Percentiles rank a stretch among this genome's conserved stretches.
phyloP scores from a whole-genome alignment of 1,140 invertebrate genomes.

The Andrena cerasifolii region DNA sequence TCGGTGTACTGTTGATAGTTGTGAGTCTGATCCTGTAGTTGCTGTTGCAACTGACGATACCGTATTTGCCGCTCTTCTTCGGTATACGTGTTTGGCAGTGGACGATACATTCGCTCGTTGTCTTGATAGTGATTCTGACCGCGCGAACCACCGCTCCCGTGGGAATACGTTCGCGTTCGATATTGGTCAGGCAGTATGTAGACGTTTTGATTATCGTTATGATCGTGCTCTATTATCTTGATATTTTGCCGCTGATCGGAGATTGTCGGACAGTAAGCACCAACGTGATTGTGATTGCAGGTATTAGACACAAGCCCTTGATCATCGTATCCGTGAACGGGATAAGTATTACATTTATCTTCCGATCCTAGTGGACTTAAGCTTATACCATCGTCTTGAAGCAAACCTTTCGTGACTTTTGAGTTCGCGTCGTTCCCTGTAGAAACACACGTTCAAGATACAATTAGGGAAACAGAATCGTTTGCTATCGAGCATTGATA shows the following conservation, averaged over 20 bases:
- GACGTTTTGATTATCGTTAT: constrained; percentile 78
- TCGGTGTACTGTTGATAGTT: constrained; percentile 59
- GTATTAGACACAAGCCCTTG: constrained; percentile 39
- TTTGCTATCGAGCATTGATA: constrained; percentile 1
- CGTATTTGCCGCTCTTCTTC: constrained; percentile 75
- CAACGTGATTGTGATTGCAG: constrained; percentile 67
- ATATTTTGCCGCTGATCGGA: constrained; percentile 66
- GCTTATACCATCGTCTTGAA: constrained; percentile 76
- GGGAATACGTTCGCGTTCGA: constrained; percentile 76
- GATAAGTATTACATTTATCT: constrained; percentile 70
- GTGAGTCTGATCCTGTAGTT: constrained; percentile 47
- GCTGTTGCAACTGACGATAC: constrained; percentile 67
- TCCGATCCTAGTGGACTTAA: constrained; percentile 75
- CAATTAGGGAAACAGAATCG: constrained; percentile 10
- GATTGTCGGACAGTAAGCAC: constrained; percentile 63
- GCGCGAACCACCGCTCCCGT: constrained; percentile 67
- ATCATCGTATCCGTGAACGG: constrained; percentile 65
- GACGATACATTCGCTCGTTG: constrained; percentile 71
- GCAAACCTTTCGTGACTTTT: constrained; percentile 64
- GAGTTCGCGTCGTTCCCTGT: constrained; percentile 71
- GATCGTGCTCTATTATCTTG: constrained; percentile 74
- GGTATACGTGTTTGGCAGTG: constrained; percentile 73
- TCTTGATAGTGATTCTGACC: constrained; percentile 71
- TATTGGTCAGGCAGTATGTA: constrained; percentile 78
- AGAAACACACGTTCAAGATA: constrained; percentile 20